Conservation (phyloP, 2,797 vertebrate species). For the Mycteria americana region DNA sequence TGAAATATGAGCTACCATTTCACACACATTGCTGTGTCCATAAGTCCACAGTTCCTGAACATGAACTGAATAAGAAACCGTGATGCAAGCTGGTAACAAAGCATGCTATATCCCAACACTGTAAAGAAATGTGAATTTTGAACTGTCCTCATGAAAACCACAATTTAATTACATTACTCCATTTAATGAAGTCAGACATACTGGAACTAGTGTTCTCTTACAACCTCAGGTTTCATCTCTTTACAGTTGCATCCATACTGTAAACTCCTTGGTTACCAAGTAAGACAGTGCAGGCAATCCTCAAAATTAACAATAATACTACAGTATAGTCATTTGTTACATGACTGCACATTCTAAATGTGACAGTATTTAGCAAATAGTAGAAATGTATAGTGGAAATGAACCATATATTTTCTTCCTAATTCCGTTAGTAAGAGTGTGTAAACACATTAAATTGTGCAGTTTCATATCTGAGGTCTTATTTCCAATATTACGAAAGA, state of each 20-base stretch:
- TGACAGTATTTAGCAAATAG: neutral
- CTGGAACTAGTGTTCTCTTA: neutral
- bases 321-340: neutral
- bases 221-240: neutral
- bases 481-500: neutral
- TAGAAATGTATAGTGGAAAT: neutral
- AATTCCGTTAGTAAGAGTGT: neutral
- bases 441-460: neutral
- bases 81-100: constrained; percentile 42
- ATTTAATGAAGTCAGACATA: neutral
- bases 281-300: neutral
- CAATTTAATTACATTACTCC: constrained; percentile 6
- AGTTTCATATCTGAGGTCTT: neutral
- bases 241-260: neutral
- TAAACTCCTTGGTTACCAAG: neutral
- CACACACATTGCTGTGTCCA: neutral
- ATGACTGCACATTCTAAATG: neutral
- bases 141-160: constrained; percentile 29
- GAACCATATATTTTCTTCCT: neutral
- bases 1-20: constrained; percentile 23
- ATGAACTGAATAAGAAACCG: constrained; percentile 43
- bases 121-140: constrained; percentile 37
- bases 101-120: neutral
- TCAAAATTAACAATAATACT: neutral
- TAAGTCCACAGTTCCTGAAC: constrained; percentile 19